Base-by-base conservation (phyloP, 2,113 vertebrate species). In the Chascanopsetta lugubris region DNA sequence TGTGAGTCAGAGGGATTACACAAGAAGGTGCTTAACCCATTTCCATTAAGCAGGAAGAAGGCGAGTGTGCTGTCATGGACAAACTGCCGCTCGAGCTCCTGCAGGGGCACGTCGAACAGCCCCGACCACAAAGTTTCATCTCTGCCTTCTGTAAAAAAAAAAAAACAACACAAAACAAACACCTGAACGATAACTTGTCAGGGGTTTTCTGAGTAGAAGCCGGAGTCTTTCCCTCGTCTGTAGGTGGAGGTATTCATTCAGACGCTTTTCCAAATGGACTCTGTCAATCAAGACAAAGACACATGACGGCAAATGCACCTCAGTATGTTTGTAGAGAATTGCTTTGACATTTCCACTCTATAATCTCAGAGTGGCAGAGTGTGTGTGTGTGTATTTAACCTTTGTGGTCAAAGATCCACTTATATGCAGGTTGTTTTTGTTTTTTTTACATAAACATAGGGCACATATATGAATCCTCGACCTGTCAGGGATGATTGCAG, bases 91-190 rank as follows among this genome's bases (percentile, higher is more conserved):
- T 61, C 50, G 21, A 61, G 70, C 65, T 91, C 81, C 53, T 89
- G 81, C 76, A 79, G 73, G 53, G 59, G 45, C 84, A 85, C 77
- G 86, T 49, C 72, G 22, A 5, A 71, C 57, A 82, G 61, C 54
- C 62, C 66, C 51, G 63, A 79, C 62, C 70, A 82, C 72, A 83
- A 20, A 68, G 55, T 38, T 87, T 80, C 5, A 75, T 72, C 68
- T 82, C 69, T 53, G 22, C 69, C 53, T 55, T 57, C 48, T 68
- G 47, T 30, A 15, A 13, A 48, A 68, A 74, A 62, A 79, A 81
- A 63, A 78, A n/a, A n/a, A n/a, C n/a, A n/a, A n/a, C n/a, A n/a
- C n/a, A n/a, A n/a, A n/a, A n/a, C n/a, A n/a, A n/a, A n/a, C n/a
- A 59, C n/a, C 63, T 72, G 69, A 82, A 80, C 56, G 62, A 46